Evolutionary conservation across 1,140 invertebrate species (phyloP).

Genomic region (Apis mellifera): Amel_HAv3.1 CM009944.2:788001-788500

Average conservation of each 20-base stretch:
- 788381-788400: conserved; percentile 58
- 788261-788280: background rate
- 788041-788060: conserved; percentile 2
- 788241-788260: background rate
- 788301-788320: conserved; percentile 51
- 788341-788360: conserved; percentile 57
- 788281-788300: conserved; percentile 2
- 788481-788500: background rate
- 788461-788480: conserved; percentile 13
- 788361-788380: conserved; percentile 53
- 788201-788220: background rate
- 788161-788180: conserved; percentile 61
- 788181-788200: conserved; percentile 55
- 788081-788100: conserved; percentile 60
- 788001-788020: conserved; percentile 41
- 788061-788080: conserved; percentile 9
- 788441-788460: background rate
- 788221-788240: background rate
- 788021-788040: conserved; percentile 30
- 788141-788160: conserved; percentile 69
- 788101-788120: conserved; percentile 61
- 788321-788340: conserved; percentile 58
- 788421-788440: conserved; percentile 34
- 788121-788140: conserved; percentile 74
- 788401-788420: conserved; percentile 34